Evolutionary conservation across 2,113 vertebrate genomes (phyloP).

Genomic region (Engraulis encrasicolus): DNA sequence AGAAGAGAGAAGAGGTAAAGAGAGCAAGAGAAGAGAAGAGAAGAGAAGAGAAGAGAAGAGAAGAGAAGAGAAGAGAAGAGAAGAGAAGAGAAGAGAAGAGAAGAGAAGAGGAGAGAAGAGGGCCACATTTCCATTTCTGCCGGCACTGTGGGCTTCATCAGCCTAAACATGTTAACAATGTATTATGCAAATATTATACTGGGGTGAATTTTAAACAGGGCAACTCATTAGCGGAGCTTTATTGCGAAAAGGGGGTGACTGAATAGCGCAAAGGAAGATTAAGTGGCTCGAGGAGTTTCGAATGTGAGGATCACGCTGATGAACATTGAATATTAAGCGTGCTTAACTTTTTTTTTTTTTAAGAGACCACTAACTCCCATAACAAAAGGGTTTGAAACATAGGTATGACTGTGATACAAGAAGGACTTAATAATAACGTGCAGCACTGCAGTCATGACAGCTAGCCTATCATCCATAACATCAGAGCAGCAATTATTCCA

Average conservation of each 20-base stretch:
- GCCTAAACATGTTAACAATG: conserved; percentile 61
- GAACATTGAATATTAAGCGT: conserved; percentile 68
- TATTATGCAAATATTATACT: conserved; percentile 72
- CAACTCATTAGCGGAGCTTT: conserved; percentile 72
- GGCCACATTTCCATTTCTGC: conserved; percentile 14
- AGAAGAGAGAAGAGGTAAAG: background rate
- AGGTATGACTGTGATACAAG: too few relatives aligned
- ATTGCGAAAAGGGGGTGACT: conserved; percentile 61
- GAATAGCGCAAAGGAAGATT: conserved; percentile 65
- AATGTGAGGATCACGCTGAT: conserved; percentile 48
- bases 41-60: background rate
- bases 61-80: background rate
- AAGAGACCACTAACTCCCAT: too few relatives aligned
- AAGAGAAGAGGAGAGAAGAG: conserved; percentile 6
- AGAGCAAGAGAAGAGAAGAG: background rate
- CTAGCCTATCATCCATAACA: too few relatives aligned
- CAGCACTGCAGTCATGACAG: too few relatives aligned
- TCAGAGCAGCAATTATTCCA: too few relatives aligned
- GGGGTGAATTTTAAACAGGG: conserved; percentile 71
- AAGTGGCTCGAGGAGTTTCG: conserved; percentile 66
- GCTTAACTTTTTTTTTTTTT: conserved; percentile 63
- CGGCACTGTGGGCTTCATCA: conserved; percentile 50
- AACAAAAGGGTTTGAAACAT: too few relatives aligned
- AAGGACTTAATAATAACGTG: too few relatives aligned
- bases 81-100: background rate